These are phyloP conservation scores for Dreissena polymorpha DNA, from an alignment of 1,140 invertebrate species.

Conservation along the genomic window DNA sequence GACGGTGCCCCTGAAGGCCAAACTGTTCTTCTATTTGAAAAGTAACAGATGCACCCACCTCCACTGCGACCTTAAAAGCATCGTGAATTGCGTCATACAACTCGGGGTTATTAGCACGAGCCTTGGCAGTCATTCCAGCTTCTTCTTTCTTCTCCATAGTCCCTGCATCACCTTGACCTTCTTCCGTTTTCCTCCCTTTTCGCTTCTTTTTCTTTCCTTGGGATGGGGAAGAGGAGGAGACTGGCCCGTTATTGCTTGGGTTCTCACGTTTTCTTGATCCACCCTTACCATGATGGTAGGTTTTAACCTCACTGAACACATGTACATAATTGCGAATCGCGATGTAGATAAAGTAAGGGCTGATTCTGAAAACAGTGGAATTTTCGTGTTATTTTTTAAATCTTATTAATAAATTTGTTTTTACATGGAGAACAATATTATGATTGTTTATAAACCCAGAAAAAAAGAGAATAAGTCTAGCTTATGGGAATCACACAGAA, in stretches of 20 bases:
- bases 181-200: constrained; percentile 5
- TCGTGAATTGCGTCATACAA: constrained; percentile 31
- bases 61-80: constrained; percentile 37
- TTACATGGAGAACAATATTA: too few species aligned
- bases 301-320: constrained; percentile 25
- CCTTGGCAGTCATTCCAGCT: constrained; percentile 22
- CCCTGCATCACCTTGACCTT: constrained; percentile 15
- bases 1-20: too few species aligned
- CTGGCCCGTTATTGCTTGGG: too few species aligned
- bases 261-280: neutral
- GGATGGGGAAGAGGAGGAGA: neutral
- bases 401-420: too few species aligned
- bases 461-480: too few species aligned
- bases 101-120: constrained; percentile 37
- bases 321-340: constrained; percentile 35
- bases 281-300: neutral
- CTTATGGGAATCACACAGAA: too few species aligned
- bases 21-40: neutral
- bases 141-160: constrained; percentile 1
- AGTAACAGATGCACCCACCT: constrained; percentile 24
- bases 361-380: constrained; percentile 35
- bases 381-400: neutral
- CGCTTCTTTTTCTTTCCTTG: constrained; percentile 54
- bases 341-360: constrained; percentile 50
- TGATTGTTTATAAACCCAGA: too few species aligned